phyloP scores from a whole-genome alignment of 2,888 invertebrate genomes.

The Tipula confusa region DNA sequence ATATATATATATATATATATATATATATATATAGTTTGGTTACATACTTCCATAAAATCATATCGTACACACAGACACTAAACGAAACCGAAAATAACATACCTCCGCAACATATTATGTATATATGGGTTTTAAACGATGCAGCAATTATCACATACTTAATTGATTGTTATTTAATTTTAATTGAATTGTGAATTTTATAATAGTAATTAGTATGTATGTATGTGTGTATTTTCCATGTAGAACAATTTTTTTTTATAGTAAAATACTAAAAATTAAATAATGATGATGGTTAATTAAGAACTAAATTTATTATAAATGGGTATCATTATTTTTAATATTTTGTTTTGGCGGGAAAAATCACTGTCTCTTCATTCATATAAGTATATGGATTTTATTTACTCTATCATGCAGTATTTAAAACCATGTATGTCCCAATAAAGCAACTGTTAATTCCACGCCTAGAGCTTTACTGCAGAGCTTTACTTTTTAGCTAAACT shows the following conservation, averaged over 20 bases:
- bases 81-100: slow-evolving; percentile 17
- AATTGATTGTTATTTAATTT: slow-evolving; percentile 25
- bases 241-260: not conserved
- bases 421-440: too few relatives aligned
- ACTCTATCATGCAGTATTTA: too few relatives aligned
- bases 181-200: slow-evolving; percentile 25
- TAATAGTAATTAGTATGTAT: not conserved
- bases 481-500: too few relatives aligned
- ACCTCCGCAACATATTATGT: too few relatives aligned
- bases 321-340: slow-evolving; percentile 6
- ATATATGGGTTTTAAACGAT: not conserved
- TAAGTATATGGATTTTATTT: too few relatives aligned
- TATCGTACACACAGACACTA: not conserved
- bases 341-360: slow-evolving; percentile 25
- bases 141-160: slow-evolving; percentile 20
- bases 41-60: not conserved
- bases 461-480: too few relatives aligned
- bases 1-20: not conserved
- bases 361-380: too few relatives aligned
- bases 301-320: slow-evolving; percentile 3
- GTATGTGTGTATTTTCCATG: not conserved
- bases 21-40: not conserved
- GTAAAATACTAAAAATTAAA: not conserved
- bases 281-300: slow-evolving; percentile 20
- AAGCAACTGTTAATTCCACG: too few relatives aligned